Base-by-base conservation (phyloP, 2,113 vertebrate species). In the Camelus bactrianus region DNA sequence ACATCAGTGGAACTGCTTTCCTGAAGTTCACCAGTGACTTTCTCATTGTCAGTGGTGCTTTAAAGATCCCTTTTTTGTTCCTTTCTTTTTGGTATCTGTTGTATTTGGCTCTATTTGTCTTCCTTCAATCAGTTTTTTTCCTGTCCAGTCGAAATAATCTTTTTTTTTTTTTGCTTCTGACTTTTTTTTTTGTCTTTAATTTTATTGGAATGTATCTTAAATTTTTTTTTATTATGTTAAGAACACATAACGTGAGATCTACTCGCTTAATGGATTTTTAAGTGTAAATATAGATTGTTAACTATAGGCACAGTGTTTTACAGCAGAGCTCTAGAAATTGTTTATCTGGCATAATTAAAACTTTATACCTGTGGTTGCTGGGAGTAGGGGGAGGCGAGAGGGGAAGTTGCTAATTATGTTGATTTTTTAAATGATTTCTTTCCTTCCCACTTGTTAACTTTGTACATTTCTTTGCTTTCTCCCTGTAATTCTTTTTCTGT, bases 181-280 rank as follows among this genome's bases (percentile, higher is more conserved):
- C 17, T 52, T 82, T 93, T 82, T 81, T 26, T 77, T 85, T 88
- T 84, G 30, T 65, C 30, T 69, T 58, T 80, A 73, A 38, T 95
- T 80, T 73, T 54, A 52, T 58, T 48, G 13, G 46, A 54, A 35
- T 65, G 9, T 80, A 30, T 76, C 28, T 83, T 75, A n/a, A 24
- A 0, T 65, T 42, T 19, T 48, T 35, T 35, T 42, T 65, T 86
- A 69, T 56, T 64, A 46, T 81, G 12, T 8, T 30, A 91, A 35
- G 67, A 73, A 73, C 28, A 73, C 28, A 67, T 77, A 80, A 24
- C 24, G 22, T 13, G 46, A 82, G 32, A 82, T 95, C 50, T 81
- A 35, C 28, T 56, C 11, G n/a, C 54, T 72, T 52, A 80, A 92
- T 75, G 73, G 20, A 13, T 81, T 75, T 87, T 65, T 83, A 64